Conservation (phyloP, 2,113 vertebrate genomes). For the Tricholaema leucomelas region DNA sequence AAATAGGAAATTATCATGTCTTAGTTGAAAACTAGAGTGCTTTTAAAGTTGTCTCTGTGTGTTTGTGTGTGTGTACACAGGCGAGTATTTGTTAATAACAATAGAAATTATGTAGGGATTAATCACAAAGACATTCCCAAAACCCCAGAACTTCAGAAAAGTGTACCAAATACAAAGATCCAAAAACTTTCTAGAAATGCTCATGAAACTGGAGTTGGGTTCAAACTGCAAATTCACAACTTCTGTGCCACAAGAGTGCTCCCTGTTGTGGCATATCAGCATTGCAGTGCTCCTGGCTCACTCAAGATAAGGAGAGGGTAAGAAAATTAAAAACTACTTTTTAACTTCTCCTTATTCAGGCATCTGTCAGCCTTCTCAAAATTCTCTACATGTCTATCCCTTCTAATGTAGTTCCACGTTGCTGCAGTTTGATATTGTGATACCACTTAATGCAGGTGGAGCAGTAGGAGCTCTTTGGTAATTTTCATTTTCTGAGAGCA, state of each 20-base stretch:
- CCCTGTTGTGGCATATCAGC: neutral
- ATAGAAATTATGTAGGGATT: neutral
- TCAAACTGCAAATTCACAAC: neutral
- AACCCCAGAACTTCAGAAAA: neutral
- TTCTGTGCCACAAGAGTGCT: neutral
- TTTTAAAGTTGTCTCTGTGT: neutral
- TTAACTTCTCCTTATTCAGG: neutral
- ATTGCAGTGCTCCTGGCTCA: neutral
- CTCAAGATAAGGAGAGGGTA: neutral
- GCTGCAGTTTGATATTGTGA: neutral
- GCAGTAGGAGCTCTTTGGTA: neutral
- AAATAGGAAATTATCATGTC: neutral
- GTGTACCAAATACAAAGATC: neutral
- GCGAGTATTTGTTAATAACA: neutral
- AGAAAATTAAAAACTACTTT: neutral
- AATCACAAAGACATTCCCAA: neutral
- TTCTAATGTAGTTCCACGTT: neutral
- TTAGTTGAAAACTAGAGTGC: neutral
- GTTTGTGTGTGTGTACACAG: too few species aligned
- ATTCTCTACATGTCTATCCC: neutral
- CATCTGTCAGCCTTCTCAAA: neutral
- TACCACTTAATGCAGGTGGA: neutral
- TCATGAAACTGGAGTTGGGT: neutral
- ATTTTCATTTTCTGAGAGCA: neutral
- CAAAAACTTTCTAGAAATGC: neutral